Percentiles rank a stretch among this genome's conserved stretches.
phyloP scores from a whole-genome alignment of 2,888 invertebrate species.

The Linnaemya vulpina region DNA sequence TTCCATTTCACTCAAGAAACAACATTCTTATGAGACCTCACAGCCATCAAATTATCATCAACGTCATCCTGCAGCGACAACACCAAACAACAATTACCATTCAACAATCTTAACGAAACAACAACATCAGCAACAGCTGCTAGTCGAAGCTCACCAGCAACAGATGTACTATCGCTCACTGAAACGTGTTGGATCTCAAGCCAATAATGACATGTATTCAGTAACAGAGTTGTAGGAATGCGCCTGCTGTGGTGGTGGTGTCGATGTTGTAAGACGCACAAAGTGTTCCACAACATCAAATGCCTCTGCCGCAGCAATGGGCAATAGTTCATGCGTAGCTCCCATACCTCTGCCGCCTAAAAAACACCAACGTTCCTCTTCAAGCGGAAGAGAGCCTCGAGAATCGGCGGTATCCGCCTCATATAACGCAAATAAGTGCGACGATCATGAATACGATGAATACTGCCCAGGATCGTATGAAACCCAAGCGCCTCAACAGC shows the following conservation, averaged over 20 bases:
- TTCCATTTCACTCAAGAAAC: conserved; percentile 75
- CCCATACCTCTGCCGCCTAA: conserved; percentile 76
- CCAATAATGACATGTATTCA: conserved; percentile 87
- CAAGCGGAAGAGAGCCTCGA: conserved; percentile 66
- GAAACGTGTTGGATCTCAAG: conserved; percentile 82
- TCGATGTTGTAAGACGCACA: conserved; percentile 81
- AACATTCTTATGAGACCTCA: conserved; percentile 79
- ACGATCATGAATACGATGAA: conserved; percentile 82
- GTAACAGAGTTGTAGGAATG: conserved; percentile 88
- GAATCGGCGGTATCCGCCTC: conserved; percentile 64
- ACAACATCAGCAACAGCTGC: conserved; percentile 75
- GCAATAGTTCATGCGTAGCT: conserved; percentile 73
- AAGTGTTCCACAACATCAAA: conserved; percentile 76
- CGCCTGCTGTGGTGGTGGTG: conserved; percentile 84
- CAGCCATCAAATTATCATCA: conserved; percentile 79
- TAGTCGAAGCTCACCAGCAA: conserved; percentile 77
- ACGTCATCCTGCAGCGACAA: conserved; percentile 73
- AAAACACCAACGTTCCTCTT: conserved; percentile 76
- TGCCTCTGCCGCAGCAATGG: conserved; percentile 77
- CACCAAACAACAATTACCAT: conserved; percentile 74
- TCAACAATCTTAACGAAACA: conserved; percentile 75
- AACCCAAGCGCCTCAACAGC: conserved; percentile 68
- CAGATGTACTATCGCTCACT: conserved; percentile 83
- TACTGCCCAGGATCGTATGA: conserved; percentile 79
- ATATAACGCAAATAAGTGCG: conserved; percentile 79